These are phyloP conservation scores for Camponotus floridanus DNA, from an alignment of 1,140 invertebrate genomes.

Conservation along the genomic window DNA sequence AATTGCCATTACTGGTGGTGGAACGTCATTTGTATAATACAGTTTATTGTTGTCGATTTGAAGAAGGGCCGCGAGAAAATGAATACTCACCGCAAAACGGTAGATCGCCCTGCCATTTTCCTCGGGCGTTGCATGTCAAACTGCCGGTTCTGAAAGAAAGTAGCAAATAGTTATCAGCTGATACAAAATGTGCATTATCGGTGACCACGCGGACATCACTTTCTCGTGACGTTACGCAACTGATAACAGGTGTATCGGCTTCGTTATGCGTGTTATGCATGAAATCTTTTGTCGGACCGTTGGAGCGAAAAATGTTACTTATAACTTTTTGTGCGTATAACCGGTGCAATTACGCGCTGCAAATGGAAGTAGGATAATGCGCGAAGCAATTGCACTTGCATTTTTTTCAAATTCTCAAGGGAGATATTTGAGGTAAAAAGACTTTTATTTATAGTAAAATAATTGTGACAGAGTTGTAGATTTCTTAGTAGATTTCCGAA, in stretches of 20 bases:
- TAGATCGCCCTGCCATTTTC: constrained; percentile 92
- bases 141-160: constrained; percentile 85
- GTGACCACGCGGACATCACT: constrained; percentile 4
- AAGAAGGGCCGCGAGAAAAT: neutral
- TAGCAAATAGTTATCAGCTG: constrained; percentile 44
- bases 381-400: neutral
- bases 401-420: neutral
- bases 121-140: constrained; percentile 89
- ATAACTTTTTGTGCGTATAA: constrained; percentile 18
- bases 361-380: neutral
- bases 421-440: neutral
- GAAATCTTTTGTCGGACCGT: constrained; percentile 15
- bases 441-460: neutral
- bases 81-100: constrained; percentile 93
- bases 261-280: constrained; percentile 15
- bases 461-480: neutral
- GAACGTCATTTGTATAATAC: neutral
- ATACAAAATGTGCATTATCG: constrained; percentile 1
- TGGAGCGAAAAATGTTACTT: constrained; percentile 46
- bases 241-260: constrained; percentile 25
- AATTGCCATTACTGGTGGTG: no score
- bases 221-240: constrained; percentile 20
- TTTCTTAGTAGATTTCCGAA: neutral
- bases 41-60: neutral
- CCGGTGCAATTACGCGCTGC: neutral